These are phyloP conservation scores for Lochmaea capreae DNA, from an alignment of 2,888 invertebrate species.

Conservation along the genomic window DNA sequence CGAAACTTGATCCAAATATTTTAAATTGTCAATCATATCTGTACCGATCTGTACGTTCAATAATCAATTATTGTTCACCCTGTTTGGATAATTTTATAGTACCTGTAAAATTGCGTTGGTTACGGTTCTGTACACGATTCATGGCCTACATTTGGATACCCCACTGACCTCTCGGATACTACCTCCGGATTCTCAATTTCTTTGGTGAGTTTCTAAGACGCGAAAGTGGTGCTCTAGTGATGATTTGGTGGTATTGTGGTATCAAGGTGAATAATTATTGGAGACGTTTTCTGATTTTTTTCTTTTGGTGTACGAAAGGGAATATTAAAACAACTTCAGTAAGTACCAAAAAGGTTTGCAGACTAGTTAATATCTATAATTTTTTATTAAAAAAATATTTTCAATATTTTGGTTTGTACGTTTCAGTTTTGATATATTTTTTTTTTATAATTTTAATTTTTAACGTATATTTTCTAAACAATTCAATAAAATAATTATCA, in stretches of 20 bases:
- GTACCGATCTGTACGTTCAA: too few relatives aligned
- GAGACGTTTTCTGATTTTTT: conserved; percentile 13
- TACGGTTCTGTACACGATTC: background rate
- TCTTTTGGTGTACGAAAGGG: background rate
- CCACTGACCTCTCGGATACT: conserved; percentile 30
- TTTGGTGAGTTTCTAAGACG: conserved; percentile 29
- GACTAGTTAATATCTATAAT: too few relatives aligned
- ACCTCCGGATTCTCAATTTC: conserved; percentile 33
- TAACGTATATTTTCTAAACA: too few relatives aligned
- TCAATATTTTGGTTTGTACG: too few relatives aligned
- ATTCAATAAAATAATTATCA: too few relatives aligned
- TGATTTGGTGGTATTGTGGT: conserved; percentile 16
- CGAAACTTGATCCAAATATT: too few relatives aligned
- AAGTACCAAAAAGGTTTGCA: background rate
- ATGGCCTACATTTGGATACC: conserved; percentile 31
- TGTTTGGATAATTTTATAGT: background rate
- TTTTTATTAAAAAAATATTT: too few relatives aligned
- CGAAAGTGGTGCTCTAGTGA: conserved; percentile 31
- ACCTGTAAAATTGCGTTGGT: background rate
- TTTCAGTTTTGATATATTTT: too few relatives aligned
- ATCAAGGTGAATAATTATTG: conserved; percentile 13
- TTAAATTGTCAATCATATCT: too few relatives aligned
- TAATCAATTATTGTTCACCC: background rate
- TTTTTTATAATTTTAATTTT: too few relatives aligned
- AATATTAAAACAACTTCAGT: background rate